Percentiles rank a stretch among this genome's conserved stretches.
Conservation (phyloP, 2,113 vertebrate genomes). For the Alligator sinensis region DNA sequence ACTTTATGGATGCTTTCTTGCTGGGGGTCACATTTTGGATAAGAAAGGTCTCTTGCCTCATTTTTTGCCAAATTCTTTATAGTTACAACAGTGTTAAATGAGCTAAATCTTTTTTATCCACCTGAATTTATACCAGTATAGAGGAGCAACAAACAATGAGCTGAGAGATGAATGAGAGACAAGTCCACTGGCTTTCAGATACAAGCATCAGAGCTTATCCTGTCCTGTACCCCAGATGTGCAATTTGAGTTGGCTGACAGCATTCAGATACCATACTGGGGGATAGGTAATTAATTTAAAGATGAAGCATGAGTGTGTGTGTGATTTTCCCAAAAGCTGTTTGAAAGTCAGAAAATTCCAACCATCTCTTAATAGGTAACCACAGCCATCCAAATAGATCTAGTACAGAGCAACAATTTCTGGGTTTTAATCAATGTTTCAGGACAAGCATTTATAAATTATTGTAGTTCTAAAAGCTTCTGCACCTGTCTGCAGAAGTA, state of each 20-base stretch:
- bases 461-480: not conserved
- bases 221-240: not conserved
- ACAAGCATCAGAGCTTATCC: not conserved
- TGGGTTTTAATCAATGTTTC: not conserved
- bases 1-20: too few relatives aligned
- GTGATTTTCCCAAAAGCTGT: not conserved
- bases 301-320: not conserved
- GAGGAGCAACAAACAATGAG: accelerated
- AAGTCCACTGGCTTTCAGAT: too few relatives aligned
- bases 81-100: too few relatives aligned
- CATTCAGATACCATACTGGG: too few relatives aligned
- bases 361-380: too few relatives aligned
- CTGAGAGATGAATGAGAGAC: too few relatives aligned
- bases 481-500: not conserved
- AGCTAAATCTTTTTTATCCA: too few relatives aligned
- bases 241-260: not conserved
- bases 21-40: too few relatives aligned
- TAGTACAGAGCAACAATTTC: not conserved
- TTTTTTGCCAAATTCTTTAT: too few relatives aligned
- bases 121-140: not conserved
- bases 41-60: too few relatives aligned
- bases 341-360: too few relatives aligned
- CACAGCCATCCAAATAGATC: not conserved
- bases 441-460: not conserved
- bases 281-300: not conserved